phyloP scores from a whole-genome alignment of 2,113 vertebrate genomes.

The Cryptomyrus ogoouensis region DNA sequence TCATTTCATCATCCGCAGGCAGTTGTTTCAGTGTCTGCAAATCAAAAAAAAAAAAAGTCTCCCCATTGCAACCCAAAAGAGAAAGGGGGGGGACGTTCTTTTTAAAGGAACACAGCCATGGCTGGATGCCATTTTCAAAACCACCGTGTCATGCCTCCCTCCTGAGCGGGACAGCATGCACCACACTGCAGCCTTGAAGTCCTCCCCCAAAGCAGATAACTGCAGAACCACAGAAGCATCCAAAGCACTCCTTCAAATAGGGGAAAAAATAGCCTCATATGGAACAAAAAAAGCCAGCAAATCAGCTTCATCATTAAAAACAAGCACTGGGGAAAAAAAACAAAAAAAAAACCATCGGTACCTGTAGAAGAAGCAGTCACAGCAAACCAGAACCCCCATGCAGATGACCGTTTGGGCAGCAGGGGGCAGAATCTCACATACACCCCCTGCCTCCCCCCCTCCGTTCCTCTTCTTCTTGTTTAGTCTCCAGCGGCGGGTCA shows the following conservation, averaged over 20 bases:
- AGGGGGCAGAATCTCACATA: constrained; percentile 22
- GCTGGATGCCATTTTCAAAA: background rate
- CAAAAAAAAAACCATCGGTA: constrained; percentile 32
- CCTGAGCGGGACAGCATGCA: background rate
- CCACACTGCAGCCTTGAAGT: background rate
- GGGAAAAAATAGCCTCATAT: background rate
- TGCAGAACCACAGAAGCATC: background rate
- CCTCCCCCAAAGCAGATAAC: background rate
- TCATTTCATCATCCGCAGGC: background rate
- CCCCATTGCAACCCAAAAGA: background rate
- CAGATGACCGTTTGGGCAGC: constrained; percentile 37
- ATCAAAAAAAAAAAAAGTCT: background rate
- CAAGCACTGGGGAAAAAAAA: background rate
- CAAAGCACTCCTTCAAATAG: background rate
- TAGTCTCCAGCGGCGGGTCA: background rate
- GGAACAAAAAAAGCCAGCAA: background rate
- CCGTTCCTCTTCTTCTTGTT: background rate
- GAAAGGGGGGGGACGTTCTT: background rate
- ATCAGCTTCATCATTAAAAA: background rate
- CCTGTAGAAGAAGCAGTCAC: constrained; percentile 75
- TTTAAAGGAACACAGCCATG: background rate
- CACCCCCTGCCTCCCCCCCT: background rate
- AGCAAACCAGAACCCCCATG: constrained; percentile 72
- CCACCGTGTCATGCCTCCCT: background rate
- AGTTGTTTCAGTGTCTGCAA: background rate